Evolutionary conservation across 1,140 invertebrate species (phyloP).

Genomic region (Mylabris phalerata): DNA sequence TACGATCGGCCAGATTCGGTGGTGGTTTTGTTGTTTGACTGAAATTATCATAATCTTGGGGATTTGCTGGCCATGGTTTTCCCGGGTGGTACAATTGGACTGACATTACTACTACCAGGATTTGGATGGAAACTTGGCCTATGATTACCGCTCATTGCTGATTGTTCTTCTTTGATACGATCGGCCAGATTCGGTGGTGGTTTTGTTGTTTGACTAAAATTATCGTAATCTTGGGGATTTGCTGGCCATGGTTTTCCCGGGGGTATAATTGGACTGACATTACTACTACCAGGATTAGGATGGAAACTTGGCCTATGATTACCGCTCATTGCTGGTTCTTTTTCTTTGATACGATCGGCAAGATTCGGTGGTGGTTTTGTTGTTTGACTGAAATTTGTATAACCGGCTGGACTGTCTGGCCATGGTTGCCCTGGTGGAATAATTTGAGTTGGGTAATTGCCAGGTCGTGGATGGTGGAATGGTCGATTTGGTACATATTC

Average conservation of each 20-base stretch:
- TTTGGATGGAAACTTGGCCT: neutral
- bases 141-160: no score
- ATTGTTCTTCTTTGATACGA: neutral
- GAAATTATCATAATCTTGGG: neutral
- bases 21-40: conserved; percentile 3
- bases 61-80: neutral
- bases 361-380: conserved; percentile 1
- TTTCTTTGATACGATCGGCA: neutral
- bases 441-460: neutral
- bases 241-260: conserved; percentile 17
- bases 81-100: conserved; percentile 3
- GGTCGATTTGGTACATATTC: neutral
- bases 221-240: conserved; percentile 1
- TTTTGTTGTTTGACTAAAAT: conserved; percentile 1
- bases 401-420: neutral
- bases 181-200: neutral
- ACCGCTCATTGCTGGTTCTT: neutral
- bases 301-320: conserved; percentile 4
- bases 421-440: neutral
- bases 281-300: conserved; percentile 2
- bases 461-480: neutral
- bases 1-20: neutral
- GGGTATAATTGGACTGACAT: conserved; percentile 5
- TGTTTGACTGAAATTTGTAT: conserved; percentile 5
- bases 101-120: neutral